Evolutionary conservation across 2,113 vertebrate genomes (phyloP), one percentile per base, ranked within the genome.

Genomic region (Gymnocephalus cernua): DNA sequence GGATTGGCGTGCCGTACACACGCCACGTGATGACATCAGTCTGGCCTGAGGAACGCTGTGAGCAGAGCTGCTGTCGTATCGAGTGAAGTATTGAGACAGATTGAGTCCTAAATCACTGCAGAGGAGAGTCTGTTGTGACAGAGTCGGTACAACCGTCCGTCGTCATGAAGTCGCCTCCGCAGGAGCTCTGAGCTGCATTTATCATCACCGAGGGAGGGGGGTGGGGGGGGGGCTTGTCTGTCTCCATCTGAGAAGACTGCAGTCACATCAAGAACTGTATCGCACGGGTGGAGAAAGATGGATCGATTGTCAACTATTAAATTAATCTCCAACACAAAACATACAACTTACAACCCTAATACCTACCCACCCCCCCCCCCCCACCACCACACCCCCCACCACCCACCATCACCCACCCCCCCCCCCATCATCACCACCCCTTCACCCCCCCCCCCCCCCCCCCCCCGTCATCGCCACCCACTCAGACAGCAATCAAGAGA

Each of bases 1-100:
- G n/a, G n/a, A n/a, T n/a, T n/a, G n/a, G n/a, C n/a, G n/a, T n/a
- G n/a, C n/a, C n/a, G n/a, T n/a, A n/a, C n/a, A n/a, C n/a, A n/a
- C n/a, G n/a, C n/a, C n/a, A n/a, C n/a, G n/a, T n/a, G n/a, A n/a
- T n/a, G n/a, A n/a, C n/a, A n/a, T n/a, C n/a, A n/a, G n/a, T 90
- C 85, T 78, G 47, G 47, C 85, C 48, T 69, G 68, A 86, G 83
- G 84, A 85, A 87, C 84, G 66, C 67, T 73, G 61, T 86, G 84
- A 90, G 90, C n/a, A n/a, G n/a, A n/a, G n/a, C 90, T 88, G 35
- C 35, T 89, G 84, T 93, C 86, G 87, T 76, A 50, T 86, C 88
- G 88, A 89, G 89, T 84, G 80, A 89, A 89, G 87, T 91, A 92
- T 93, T 89, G 85, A 93, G 92, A 93, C 89, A 92, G 90, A 93